Conservation (phyloP, 2,113 vertebrate genomes). For the Charadrius vociferus region DNA sequence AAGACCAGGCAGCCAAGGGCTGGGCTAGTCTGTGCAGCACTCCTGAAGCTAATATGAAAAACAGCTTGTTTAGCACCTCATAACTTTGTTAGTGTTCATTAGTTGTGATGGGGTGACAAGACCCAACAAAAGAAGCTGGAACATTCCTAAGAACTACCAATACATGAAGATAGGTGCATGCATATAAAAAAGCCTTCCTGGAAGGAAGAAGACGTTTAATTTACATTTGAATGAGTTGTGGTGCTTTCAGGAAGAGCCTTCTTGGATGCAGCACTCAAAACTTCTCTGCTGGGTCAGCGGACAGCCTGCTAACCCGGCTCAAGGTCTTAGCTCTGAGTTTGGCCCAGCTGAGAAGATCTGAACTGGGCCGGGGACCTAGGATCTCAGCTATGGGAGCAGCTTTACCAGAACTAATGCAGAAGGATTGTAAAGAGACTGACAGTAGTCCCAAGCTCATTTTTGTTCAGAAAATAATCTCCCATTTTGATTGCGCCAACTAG, state of each 20-base stretch:
- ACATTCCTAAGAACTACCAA: neutral
- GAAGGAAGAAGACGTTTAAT: neutral
- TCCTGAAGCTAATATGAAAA: neutral
- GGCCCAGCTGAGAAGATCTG: neutral
- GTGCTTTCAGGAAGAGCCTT: neutral
- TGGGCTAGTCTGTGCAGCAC: neutral
- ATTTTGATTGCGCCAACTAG: neutral
- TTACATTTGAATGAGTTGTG: neutral
- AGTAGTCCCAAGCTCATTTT: neutral
- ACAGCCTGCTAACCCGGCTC: neutral
- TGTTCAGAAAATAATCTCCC: neutral
- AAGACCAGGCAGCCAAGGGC: neutral
- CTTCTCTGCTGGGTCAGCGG: neutral
- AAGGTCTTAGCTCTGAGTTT: neutral
- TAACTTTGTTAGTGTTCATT: neutral
- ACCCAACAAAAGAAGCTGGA: neutral
- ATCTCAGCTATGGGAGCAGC: neutral
- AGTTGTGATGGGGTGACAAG: neutral
- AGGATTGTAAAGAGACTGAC: neutral
- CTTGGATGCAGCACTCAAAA: neutral
- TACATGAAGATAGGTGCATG: neutral
- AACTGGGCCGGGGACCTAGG: neutral
- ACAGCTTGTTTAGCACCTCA: neutral
- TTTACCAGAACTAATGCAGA: neutral
- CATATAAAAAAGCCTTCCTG: neutral